Percentiles rank a stretch among this genome's conserved stretches.
These are phyloP conservation scores for Agelastica alni DNA, from an alignment of 2,888 invertebrate species.

Conservation along the genomic window DNA sequence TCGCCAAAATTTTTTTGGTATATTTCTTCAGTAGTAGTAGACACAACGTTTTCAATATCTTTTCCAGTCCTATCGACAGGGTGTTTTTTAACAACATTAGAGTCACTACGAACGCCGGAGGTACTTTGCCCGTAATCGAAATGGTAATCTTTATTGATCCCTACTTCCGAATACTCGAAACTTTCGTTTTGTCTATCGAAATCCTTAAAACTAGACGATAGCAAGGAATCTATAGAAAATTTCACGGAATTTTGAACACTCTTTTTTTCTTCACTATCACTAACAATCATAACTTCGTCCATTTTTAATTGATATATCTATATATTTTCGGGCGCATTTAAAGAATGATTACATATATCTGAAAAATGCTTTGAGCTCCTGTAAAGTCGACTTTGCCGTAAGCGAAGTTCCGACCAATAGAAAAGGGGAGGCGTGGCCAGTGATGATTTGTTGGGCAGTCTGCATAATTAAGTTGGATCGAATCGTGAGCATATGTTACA, in stretches of 20 bases:
- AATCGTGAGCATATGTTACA: constrained; percentile 36
- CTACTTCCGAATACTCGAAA: constrained; percentile 1
- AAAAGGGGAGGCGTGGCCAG: constrained; percentile 30
- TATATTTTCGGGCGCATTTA: too few relatives aligned
- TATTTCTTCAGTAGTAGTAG: constrained; percentile 26
- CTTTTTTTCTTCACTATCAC: constrained; percentile 26
- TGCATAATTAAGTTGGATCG: constrained; percentile 41
- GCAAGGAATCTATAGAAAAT: constrained; percentile 48
- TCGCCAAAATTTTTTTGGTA: constrained; percentile 16
- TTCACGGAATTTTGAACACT: constrained; percentile 40
- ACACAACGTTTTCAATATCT: constrained; percentile 25
- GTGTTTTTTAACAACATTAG: neutral
- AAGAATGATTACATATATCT: too few relatives aligned
- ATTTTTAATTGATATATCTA: too few relatives aligned
- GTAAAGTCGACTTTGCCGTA: constrained; percentile 22
- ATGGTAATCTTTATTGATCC: constrained; percentile 2
- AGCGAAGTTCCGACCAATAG: constrained; percentile 33
- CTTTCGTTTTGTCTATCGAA: neutral
- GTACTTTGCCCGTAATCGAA: constrained; percentile 1
- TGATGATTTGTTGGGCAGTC: constrained; percentile 35
- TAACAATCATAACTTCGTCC: constrained; percentile 18
- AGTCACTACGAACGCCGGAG: neutral
- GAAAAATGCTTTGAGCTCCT: constrained; percentile 33
- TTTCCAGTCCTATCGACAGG: constrained; percentile 8
- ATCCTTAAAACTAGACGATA: constrained; percentile 31